Evolutionary conservation across 2,797 vertebrate genomes (phyloP).

Genomic region (Smutsia gigantea): DNA sequence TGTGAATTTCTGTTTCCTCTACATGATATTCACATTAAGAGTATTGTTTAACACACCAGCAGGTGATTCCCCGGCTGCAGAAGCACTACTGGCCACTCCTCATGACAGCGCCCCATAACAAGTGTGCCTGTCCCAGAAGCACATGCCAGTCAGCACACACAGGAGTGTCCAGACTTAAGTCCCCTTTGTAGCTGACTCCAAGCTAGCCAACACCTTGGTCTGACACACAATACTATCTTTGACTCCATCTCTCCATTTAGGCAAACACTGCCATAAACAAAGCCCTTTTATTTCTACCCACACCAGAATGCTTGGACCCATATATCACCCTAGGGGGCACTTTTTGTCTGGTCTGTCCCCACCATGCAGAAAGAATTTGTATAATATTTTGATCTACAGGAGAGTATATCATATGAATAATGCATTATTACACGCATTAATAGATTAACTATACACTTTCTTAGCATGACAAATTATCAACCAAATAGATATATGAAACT

Average conservation of each 20-base stretch:
- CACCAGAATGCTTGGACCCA: neutral
- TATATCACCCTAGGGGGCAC: neutral
- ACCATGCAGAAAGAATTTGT: neutral
- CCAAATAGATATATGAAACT: neutral
- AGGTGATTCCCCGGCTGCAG: neutral
- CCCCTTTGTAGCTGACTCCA: neutral
- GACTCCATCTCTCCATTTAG: neutral
- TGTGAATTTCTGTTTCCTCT: conserved; percentile 66
- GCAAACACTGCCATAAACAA: neutral
- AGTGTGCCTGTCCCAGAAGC: neutral
- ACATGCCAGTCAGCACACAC: neutral
- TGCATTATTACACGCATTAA: neutral
- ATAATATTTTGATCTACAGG: neutral
- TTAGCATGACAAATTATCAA: neutral
- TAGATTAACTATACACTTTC: neutral
- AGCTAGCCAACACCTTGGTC: neutral
- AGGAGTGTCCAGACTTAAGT: neutral
- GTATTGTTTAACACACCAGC: conserved; percentile 43
- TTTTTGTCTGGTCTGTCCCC: neutral
- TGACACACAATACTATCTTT: neutral
- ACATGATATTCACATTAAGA: conserved; percentile 50
- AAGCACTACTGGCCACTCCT: neutral
- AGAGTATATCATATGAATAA: neutral
- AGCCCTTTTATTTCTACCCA: neutral
- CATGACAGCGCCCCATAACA: neutral